A percentile compares a stretch with the other conserved stretches of the same genome.
Conservation (phyloP, 2,113 vertebrate species). For the Hippocampus comes region DNA sequence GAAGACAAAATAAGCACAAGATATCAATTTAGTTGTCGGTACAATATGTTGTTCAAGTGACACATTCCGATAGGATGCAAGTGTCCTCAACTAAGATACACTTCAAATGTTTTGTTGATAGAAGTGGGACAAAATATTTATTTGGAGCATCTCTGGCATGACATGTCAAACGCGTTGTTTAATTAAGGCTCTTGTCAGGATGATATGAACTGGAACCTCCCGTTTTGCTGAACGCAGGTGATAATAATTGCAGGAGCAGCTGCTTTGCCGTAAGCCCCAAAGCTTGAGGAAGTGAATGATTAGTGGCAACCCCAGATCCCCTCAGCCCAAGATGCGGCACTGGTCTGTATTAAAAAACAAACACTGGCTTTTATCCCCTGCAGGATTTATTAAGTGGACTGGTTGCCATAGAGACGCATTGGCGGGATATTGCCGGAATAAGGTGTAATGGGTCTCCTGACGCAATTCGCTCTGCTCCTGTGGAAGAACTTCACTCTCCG, state of each 20-base stretch:
- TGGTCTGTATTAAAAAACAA: slow-evolving; percentile 69
- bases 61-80: too few relatives aligned
- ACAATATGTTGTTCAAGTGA: too few relatives aligned
- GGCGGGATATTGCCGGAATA: slow-evolving; percentile 65
- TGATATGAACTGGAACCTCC: slow-evolving; percentile 13
- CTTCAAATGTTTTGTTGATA: background rate
- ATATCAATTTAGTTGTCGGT: background rate
- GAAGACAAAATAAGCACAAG: background rate
- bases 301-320: slow-evolving; percentile 40
- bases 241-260: slow-evolving; percentile 61
- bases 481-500: slow-evolving; percentile 80
- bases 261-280: slow-evolving; percentile 51
- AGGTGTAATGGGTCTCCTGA: slow-evolving; percentile 74
- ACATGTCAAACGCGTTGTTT: background rate
- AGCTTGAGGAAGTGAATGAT: slow-evolving; percentile 62
- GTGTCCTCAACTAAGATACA: background rate
- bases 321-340: slow-evolving; percentile 58
- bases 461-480: slow-evolving; percentile 75
- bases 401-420: slow-evolving; percentile 71
- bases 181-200: background rate
- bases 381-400: slow-evolving; percentile 71
- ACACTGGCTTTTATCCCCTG: slow-evolving; percentile 69
- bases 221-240: slow-evolving; percentile 51
- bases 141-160: background rate
- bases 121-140: background rate